These are phyloP conservation scores for Bellardia pandia DNA, from an alignment of 2,888 invertebrate species.

Conservation along the genomic window DNA sequence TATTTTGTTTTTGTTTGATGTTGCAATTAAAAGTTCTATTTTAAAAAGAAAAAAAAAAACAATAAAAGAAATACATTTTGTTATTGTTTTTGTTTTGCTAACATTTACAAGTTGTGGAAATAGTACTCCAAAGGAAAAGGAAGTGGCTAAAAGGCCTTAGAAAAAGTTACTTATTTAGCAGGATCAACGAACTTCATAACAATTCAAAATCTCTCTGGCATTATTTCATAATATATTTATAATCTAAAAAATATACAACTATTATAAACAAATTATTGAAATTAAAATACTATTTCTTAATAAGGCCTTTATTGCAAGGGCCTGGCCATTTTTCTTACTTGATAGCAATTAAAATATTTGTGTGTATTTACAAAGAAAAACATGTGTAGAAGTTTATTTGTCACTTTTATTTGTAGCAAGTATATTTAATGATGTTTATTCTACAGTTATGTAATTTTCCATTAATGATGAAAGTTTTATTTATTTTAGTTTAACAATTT, in stretches of 20 bases:
- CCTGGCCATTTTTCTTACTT: too few species aligned
- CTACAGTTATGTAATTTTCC: background rate
- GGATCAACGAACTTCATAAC: too few species aligned
- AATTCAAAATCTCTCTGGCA: too few species aligned
- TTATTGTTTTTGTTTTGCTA: background rate
- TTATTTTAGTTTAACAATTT: background rate
- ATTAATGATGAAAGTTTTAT: slow-evolving; percentile 48
- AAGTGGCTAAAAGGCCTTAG: background rate
- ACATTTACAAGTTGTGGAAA: background rate
- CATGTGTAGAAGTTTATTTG: background rate
- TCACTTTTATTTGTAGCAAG: background rate
- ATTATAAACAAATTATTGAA: too few species aligned
- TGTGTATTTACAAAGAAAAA: background rate
- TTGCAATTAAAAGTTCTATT: slow-evolving; percentile 79
- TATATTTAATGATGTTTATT: too few species aligned
- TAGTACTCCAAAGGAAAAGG: background rate
- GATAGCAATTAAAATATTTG: too few species aligned
- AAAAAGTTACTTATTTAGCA: background rate
- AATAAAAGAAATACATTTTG: slow-evolving; percentile 6
- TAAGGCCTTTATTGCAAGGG: too few species aligned
- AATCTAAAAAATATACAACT: too few species aligned
- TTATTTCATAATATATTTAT: too few species aligned
- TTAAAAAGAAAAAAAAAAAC: slow-evolving; percentile 11
- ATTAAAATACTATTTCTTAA: too few species aligned
- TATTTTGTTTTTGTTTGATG: slow-evolving; percentile 75